phyloP scores from a whole-genome alignment of 1,140 invertebrate species.

The Magallana ariakensis region DNA sequence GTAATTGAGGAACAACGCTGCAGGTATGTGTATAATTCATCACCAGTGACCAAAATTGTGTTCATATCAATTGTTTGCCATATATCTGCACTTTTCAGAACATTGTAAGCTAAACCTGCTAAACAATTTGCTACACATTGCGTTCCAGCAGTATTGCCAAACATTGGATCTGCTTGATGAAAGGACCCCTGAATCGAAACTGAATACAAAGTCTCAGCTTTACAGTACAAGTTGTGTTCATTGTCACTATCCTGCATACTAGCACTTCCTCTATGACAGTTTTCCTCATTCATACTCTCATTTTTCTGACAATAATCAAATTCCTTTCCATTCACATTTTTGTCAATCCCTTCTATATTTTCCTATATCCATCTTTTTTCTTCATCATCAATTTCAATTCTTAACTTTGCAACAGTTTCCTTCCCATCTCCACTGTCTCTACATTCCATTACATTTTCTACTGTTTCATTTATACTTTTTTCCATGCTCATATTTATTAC shows the following conservation, averaged over 20 bases:
- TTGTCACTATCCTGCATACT: not conserved
- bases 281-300: no score
- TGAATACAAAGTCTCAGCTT: no score
- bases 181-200: slow-evolving; percentile 8
- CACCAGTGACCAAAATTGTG: not conserved
- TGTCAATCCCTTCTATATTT: not conserved
- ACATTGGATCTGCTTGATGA: not conserved
- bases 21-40: not conserved
- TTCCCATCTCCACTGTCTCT: not conserved
- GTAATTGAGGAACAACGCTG: not conserved
- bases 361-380: no score
- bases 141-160: not conserved
- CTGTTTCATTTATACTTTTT: not conserved
- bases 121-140: slow-evolving; percentile 1
- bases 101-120: not conserved
- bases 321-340: not conserved
- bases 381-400: not conserved
- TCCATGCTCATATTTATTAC: not conserved
- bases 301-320: no score
- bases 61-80: slow-evolving; percentile 18
- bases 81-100: not conserved
- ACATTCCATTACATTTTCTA: not conserved
- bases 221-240: not conserved
- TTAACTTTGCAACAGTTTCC: not conserved
- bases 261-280: not conserved